Evolutionary conservation across 2,113 vertebrate species (phyloP), one percentile per base, ranked within the genome.

Genomic region (Urocolius indicus): DNA sequence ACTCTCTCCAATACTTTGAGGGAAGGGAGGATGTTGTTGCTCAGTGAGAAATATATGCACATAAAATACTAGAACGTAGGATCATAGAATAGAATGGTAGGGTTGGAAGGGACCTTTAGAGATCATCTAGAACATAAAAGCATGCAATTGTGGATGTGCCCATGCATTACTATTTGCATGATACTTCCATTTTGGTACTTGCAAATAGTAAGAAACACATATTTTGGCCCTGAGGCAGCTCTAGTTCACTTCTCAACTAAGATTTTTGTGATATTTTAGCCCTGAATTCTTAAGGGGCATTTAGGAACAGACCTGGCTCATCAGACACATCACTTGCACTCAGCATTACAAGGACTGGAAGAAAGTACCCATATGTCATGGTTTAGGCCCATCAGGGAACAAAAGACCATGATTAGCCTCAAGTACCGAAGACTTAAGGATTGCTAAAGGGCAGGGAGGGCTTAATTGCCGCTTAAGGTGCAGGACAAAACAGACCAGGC

Each of bases 91-190:
- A n/a, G n/a, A n/a, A n/a, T n/a, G n/a, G n/a, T n/a, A n/a, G n/a
- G n/a, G n/a, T n/a, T n/a, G n/a, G n/a, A n/a, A n/a, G n/a, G n/a
- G n/a, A n/a, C n/a, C n/a, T n/a, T n/a, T n/a, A n/a, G n/a, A n/a
- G n/a, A n/a, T n/a, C n/a, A n/a, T n/a, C 16, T 24, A n/a, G 16
- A 48, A 3, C 30, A 22, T 4, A 27, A 0, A 32, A 9, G 20
- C 19, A 14, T 20, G 20, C 2, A 63, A 48, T 10, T 10, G 38
- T 24, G 17, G 36, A 49, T 3, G 12, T 13, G 4, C 22, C 43
- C 3, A 0, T 5, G 9, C n/a, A 20, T 93, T 51, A 32, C 38
- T 46, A 32, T 3, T 45, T 61, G 21, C 15, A 38, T 9, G 16
- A 24, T 16, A 16, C 49, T 43, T 48, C n/a, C 30, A 58, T 23